phyloP scores from a whole-genome alignment of 1,140 invertebrate genomes.

The Zophobas morio region DNA sequence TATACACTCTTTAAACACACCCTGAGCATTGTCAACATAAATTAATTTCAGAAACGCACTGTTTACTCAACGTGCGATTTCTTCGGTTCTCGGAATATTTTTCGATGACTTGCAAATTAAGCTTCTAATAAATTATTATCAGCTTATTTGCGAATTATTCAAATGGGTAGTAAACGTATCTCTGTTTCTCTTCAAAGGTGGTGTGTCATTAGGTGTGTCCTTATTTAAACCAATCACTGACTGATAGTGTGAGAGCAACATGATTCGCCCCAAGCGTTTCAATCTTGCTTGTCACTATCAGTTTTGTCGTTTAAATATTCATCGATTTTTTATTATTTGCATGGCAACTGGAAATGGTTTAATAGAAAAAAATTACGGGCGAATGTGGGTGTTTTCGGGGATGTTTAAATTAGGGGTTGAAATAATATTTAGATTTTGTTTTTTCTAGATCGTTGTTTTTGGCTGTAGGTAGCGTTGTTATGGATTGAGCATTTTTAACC shows the following conservation, averaged over 20 bases:
- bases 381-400: background rate
- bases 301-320: constrained; percentile 5
- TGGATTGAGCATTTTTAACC: no score
- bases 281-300: constrained; percentile 11
- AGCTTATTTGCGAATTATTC: constrained; percentile 3
- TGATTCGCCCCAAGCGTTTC: constrained; percentile 8
- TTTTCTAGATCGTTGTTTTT: no score
- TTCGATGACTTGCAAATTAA: constrained; percentile 24
- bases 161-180: constrained; percentile 13
- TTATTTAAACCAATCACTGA: background rate
- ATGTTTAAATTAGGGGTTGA: background rate
- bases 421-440: no score
- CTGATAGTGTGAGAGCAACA: constrained; percentile 4
- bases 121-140: constrained; percentile 17
- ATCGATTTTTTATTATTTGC: constrained; percentile 3
- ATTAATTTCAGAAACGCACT: no score
- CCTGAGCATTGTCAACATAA: no score
- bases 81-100: constrained; percentile 12
- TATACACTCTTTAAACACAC: no score
- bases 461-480: no score
- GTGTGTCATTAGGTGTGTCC: constrained; percentile 28
- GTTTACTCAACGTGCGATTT: background rate
- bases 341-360: background rate
- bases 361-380: background rate
- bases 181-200: constrained; percentile 2